Percentiles rank a stretch among this genome's conserved stretches.
phyloP scores from a whole-genome alignment of 2,888 invertebrate species.

The Caenorhabditis sp. region DNA sequence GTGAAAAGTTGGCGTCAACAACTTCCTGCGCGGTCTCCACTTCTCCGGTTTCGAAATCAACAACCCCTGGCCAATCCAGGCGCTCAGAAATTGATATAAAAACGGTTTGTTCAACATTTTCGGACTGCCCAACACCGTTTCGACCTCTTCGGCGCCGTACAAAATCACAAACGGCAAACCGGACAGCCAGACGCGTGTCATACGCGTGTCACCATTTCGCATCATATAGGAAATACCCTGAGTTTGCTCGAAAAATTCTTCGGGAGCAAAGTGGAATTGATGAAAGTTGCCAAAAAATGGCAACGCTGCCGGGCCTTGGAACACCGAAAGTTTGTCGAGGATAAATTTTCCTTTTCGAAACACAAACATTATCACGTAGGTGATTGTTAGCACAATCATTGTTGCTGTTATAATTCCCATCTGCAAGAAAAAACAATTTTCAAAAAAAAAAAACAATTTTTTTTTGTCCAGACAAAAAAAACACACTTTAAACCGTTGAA shows the following conservation, averaged over 20 bases:
- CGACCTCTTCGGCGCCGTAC: conserved; percentile 69
- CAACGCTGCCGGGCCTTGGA: conserved; percentile 65
- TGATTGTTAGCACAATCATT: conserved; percentile 35
- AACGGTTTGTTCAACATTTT: conserved; percentile 71
- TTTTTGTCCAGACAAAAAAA: neutral
- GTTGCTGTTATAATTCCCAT: conserved; percentile 48
- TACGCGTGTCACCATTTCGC: conserved; percentile 52
- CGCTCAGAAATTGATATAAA: conserved; percentile 73
- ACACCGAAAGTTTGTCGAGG: conserved; percentile 46
- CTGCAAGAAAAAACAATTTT: neutral
- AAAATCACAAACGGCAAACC: conserved; percentile 67
- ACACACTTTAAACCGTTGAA: neutral
- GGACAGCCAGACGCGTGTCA: conserved; percentile 65
- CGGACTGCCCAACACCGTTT: conserved; percentile 70
- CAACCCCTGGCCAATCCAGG: conserved; percentile 75
- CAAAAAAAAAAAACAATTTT: conserved; percentile 3
- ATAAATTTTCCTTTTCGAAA: conserved; percentile 45
- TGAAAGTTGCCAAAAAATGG: conserved; percentile 67
- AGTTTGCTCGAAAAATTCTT: conserved; percentile 70
- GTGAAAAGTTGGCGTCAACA: conserved; percentile 74
- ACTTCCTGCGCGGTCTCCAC: conserved; percentile 72
- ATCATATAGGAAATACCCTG: conserved; percentile 69
- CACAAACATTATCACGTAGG: conserved; percentile 36
- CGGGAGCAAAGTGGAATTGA: conserved; percentile 66
- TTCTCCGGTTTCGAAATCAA: conserved; percentile 73